phyloP scores from a whole-genome alignment of 2,113 vertebrate genomes.

The Microcebus jonahi region DNA sequence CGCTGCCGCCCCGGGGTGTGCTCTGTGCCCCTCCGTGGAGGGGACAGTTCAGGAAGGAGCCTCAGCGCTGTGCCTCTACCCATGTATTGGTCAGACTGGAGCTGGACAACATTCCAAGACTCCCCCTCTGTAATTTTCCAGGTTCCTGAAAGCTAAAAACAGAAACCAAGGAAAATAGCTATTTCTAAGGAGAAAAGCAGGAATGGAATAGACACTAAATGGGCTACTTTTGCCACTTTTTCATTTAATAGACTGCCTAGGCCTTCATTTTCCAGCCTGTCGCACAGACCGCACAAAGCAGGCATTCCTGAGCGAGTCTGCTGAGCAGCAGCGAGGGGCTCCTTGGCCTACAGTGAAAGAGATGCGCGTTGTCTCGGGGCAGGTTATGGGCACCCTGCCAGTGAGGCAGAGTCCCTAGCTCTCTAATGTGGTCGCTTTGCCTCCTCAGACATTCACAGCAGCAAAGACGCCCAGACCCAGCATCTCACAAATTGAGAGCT shows the following conservation, averaged over 20 bases:
- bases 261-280: neutral
- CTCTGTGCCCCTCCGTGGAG: neutral
- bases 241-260: neutral
- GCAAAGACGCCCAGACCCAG: neutral
- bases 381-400: too few relatives aligned
- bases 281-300: neutral
- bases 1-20: neutral
- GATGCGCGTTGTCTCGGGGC: accelerated
- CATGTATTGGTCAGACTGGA: neutral
- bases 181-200: neutral
- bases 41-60: neutral
- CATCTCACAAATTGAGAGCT: neutral
- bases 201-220: neutral
- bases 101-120: neutral
- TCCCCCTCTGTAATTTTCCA: neutral
- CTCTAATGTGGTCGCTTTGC: neutral
- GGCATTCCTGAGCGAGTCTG: accelerated
- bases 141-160: neutral
- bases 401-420: neutral
- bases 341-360: neutral
- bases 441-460: neutral
- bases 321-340: too few relatives aligned
- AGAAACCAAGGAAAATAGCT: neutral
- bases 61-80: neutral
- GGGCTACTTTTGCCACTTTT: neutral